Evolutionary conservation across 2,797 vertebrate species (phyloP).

Genomic region (Gadopsis bispinosus): DNA sequence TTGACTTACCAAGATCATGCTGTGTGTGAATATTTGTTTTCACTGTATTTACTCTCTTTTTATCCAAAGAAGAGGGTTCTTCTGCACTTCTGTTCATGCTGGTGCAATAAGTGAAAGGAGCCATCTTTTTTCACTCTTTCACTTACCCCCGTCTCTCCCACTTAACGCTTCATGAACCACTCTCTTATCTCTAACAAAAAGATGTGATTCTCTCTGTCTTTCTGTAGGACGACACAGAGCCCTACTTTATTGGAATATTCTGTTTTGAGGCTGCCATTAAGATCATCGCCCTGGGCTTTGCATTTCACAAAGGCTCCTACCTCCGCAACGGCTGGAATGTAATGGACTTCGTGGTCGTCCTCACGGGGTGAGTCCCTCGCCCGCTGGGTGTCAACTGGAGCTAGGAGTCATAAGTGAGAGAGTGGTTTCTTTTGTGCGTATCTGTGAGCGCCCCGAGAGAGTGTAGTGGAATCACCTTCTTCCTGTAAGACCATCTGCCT

Average conservation of each 20-base stretch:
- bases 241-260: conserved; percentile 99
- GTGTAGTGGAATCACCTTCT: conserved; percentile 45
- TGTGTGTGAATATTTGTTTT: conserved; percentile 47
- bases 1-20: conserved; percentile 31
- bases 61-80: conserved; percentile 36
- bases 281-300: conserved; percentile 97
- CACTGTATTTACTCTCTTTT: conserved; percentile 49
- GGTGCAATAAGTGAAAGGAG: conserved; percentile 60
- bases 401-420: conserved; percentile 55
- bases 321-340: conserved; percentile 98
- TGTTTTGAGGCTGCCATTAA: conserved; percentile 99
- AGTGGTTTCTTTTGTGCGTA: conserved; percentile 69
- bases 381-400: conserved; percentile 65
- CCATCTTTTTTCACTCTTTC: conserved; percentile 49
- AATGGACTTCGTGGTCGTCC: conserved; percentile 99
- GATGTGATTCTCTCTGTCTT: conserved; percentile 57
- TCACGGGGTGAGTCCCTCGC: conserved; percentile 92
- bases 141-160: conserved; percentile 43
- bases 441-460: conserved; percentile 45
- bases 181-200: conserved; percentile 72
- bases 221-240: conserved; percentile 97
- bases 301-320: conserved; percentile 98
- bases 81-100: conserved; percentile 35
- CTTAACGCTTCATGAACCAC: conserved; percentile 74
- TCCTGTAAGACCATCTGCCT: conserved; percentile 26